These are phyloP conservation scores for Delia radicum DNA, from an alignment of 1,140 invertebrate species.

Conservation along the genomic window DNA sequence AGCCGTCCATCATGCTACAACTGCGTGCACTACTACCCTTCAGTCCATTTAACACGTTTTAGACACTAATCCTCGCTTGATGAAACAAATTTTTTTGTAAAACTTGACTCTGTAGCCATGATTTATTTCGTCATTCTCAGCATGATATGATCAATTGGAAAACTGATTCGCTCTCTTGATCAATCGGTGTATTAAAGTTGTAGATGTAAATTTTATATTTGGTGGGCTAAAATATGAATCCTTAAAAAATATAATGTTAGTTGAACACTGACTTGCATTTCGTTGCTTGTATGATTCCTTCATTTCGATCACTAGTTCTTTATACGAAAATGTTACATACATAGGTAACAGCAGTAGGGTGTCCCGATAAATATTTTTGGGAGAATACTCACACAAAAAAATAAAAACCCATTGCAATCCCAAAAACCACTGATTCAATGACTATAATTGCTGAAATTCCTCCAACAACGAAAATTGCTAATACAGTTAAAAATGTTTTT, in stretches of 20 bases:
- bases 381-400: too few species aligned
- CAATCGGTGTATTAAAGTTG: neutral
- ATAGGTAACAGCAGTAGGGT: too few species aligned
- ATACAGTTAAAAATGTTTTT: too few species aligned
- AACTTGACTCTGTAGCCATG: slow-evolving; percentile 41
- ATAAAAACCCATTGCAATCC: too few species aligned
- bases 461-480: too few species aligned
- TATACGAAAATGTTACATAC: too few species aligned
- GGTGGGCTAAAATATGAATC: neutral
- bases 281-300: neutral
- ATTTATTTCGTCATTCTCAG: slow-evolving; percentile 43
- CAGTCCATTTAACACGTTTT: slow-evolving; percentile 57
- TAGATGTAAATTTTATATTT: neutral
- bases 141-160: slow-evolving; percentile 22
- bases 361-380: too few species aligned
- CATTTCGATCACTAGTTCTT: too few species aligned
- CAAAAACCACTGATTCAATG: too few species aligned
- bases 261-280: neutral
- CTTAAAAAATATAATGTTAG: neutral
- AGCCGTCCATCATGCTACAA: slow-evolving; percentile 45
- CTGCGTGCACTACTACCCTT: slow-evolving; percentile 38
- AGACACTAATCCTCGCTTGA: slow-evolving; percentile 56
- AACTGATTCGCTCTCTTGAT: neutral
- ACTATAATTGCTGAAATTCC: too few species aligned
- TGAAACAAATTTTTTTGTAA: slow-evolving; percentile 56